Conservation (phyloP, 2,797 vertebrate species). For the Aplochiton taeniatus region DNA sequence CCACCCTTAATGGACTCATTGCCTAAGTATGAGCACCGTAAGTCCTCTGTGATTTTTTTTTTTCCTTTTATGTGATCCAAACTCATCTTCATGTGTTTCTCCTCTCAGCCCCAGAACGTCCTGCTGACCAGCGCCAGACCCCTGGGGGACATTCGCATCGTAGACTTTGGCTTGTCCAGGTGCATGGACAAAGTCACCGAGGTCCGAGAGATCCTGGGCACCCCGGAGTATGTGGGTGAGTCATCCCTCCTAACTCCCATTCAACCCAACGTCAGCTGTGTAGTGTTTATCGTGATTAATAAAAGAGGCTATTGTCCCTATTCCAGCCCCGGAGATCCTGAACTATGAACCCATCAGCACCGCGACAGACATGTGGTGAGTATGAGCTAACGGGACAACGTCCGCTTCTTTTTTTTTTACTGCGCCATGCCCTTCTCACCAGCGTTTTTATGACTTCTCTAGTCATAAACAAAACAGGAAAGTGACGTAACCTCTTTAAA, state of each 20-base stretch:
- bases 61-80: constrained; percentile 12
- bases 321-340: constrained; percentile 82
- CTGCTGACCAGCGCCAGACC: constrained; percentile 80
- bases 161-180: constrained; percentile 84
- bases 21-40: background rate
- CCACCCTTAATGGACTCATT: constrained; percentile 1
- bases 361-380: constrained; percentile 87
- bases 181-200: constrained; percentile 76
- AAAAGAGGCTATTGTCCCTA: constrained; percentile 26
- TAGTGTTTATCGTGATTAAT: constrained; percentile 27
- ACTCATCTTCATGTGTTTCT: constrained; percentile 34
- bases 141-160: constrained; percentile 83
- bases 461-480: constrained; percentile 11
- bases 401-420: constrained; percentile 17
- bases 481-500: constrained; percentile 16
- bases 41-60: background rate
- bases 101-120: constrained; percentile 82
- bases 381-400: constrained; percentile 24
- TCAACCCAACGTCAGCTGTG: background rate
- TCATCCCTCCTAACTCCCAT: constrained; percentile 15
- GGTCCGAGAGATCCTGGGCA: constrained; percentile 82
- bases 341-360: constrained; percentile 83
- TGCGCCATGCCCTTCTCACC: constrained; percentile 9
- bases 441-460: constrained; percentile 8
- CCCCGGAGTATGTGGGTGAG: constrained; percentile 86